Conservation (phyloP, 2,797 vertebrate species). For the Sarcoramphus papa region DNA sequence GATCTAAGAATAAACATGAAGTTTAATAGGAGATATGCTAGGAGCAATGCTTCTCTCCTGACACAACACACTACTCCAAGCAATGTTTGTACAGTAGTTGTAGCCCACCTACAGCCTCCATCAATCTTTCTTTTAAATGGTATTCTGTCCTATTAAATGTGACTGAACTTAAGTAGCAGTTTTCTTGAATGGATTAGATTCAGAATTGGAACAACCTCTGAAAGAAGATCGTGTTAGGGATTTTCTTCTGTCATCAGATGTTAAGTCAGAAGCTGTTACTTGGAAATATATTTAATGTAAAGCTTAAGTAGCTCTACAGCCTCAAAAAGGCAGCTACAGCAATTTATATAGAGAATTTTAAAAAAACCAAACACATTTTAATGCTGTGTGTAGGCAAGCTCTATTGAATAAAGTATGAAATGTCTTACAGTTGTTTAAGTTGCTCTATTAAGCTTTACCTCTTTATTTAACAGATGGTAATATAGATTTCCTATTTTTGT, state of each 20-base stretch:
- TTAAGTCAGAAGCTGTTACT: background rate
- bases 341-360: background rate
- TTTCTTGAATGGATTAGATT: background rate
- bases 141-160: background rate
- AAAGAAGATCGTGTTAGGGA: background rate
- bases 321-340: background rate
- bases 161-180: background rate
- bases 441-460: background rate
- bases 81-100: background rate
- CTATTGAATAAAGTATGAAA: background rate
- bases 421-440: background rate
- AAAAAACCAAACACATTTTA: background rate
- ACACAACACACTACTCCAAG: background rate
- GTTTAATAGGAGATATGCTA: background rate
- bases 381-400: background rate
- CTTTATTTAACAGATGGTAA: background rate
- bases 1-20: background rate
- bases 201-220: background rate
- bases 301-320: background rate
- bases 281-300: background rate
- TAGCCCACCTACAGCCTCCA: background rate
- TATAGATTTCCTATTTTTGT: background rate
- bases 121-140: accelerated
- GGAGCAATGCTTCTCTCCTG: background rate
- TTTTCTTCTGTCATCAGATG: background rate